These are phyloP conservation scores for Montipora foliosa DNA, from an alignment of 64 coral and sea anemone genomes.

Conservation along the genomic window DNA sequence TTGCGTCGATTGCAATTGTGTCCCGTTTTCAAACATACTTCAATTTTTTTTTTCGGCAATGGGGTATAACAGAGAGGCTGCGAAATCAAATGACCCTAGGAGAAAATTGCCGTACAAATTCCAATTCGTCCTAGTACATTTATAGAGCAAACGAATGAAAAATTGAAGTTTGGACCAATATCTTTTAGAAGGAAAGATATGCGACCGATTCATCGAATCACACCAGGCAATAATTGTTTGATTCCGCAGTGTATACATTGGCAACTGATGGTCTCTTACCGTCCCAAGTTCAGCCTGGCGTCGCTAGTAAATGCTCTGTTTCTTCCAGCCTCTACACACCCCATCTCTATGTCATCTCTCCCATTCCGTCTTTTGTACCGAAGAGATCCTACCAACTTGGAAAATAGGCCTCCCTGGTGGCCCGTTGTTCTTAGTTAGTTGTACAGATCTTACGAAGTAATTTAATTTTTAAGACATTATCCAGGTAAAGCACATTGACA, in stretches of 20 bases:
- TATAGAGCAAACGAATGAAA: background rate
- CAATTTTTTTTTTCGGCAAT: too few species aligned
- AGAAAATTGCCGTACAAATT: too few species aligned
- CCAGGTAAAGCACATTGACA: too few species aligned
- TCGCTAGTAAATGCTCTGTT: slow-evolving; percentile 36
- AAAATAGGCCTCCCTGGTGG: slow-evolving; percentile 42
- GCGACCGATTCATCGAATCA: background rate
- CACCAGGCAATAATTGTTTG: background rate
- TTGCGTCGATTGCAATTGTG: too few species aligned
- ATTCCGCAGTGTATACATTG: too few species aligned
- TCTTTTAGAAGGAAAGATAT: background rate
- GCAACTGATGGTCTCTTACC: background rate
- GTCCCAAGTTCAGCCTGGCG: slow-evolving; percentile 27
- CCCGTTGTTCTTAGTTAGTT: background rate
- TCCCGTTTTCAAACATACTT: too few species aligned
- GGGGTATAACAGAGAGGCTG: too few species aligned
- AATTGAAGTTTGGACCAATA: background rate
- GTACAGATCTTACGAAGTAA: background rate
- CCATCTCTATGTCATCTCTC: slow-evolving; percentile 30
- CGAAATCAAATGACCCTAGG: background rate
- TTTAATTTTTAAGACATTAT: too few species aligned
- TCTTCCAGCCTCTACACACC: background rate
- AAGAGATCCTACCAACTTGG: slow-evolving; percentile 39
- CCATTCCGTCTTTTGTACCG: background rate
- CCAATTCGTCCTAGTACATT: too few species aligned